Evolutionary conservation across 2,888 invertebrate species (phyloP).

Genomic region (Eristalis arbustorum): DNA sequence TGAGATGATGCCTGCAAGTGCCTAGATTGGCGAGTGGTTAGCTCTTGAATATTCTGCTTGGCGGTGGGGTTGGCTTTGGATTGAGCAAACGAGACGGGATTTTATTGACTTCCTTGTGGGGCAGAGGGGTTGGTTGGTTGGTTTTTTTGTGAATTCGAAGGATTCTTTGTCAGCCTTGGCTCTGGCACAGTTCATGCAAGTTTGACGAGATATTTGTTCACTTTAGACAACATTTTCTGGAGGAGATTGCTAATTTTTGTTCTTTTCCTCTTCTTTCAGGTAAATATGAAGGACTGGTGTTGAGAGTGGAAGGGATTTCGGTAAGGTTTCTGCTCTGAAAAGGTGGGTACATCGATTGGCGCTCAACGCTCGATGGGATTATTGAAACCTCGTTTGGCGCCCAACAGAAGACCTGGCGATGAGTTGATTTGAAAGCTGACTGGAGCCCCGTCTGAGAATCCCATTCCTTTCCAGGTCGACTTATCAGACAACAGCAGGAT

Average conservation of each 20-base stretch:
- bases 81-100: slow-evolving; percentile 33
- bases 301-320: too few species aligned
- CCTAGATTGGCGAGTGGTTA: slow-evolving; percentile 14
- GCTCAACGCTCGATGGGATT: too few species aligned
- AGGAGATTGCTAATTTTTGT: too few species aligned
- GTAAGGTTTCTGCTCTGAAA: background rate
- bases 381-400: background rate
- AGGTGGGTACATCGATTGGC: too few species aligned
- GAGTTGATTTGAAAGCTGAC: too few species aligned
- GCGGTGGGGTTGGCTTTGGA: background rate
- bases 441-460: background rate
- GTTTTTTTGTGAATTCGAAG: background rate
- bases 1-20: slow-evolving; percentile 12
- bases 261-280: background rate
- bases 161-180: background rate
- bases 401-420: background rate
- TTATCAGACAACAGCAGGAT: too few species aligned
- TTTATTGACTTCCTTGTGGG: slow-evolving; percentile 18
- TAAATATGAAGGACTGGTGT: background rate
- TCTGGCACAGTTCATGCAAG: background rate
- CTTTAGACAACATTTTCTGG: too few species aligned
- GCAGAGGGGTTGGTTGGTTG: background rate
- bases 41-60: background rate
- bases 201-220: too few species aligned
- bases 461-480: too few species aligned